Evolutionary conservation across 2,888 invertebrate species (phyloP).

Genomic region (Eupithecia abbreviata): DNA sequence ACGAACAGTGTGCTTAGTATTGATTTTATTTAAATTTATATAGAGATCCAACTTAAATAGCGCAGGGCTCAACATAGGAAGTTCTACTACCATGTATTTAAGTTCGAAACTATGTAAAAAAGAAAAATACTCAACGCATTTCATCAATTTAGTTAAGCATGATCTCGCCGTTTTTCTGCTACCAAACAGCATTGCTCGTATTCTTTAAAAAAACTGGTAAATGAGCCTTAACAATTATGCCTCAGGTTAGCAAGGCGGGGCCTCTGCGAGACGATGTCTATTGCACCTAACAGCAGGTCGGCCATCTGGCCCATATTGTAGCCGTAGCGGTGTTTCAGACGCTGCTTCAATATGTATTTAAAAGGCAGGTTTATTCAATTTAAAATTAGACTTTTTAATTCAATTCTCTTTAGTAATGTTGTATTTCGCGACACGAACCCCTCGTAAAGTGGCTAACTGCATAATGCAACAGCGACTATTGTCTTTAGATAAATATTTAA

Average conservation of each 20-base stretch:
- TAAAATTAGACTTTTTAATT: slow-evolving; percentile 2
- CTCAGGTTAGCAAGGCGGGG: background rate
- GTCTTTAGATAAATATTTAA: slow-evolving; percentile 35
- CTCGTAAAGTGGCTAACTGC: slow-evolving; percentile 21
- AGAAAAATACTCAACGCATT: too few relatives aligned
- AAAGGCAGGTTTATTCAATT: background rate
- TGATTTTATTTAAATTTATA: background rate
- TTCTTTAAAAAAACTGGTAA: background rate
- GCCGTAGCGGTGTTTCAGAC: background rate
- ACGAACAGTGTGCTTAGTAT: background rate
- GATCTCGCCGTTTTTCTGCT: background rate
- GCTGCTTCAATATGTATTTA: background rate
- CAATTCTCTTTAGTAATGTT: background rate
- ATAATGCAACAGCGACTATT: slow-evolving; percentile 35
- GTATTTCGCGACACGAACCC: background rate
- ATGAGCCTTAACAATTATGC: background rate
- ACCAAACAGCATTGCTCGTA: background rate
- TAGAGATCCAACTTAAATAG: background rate
- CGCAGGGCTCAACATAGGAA: background rate
- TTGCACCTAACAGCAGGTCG: background rate
- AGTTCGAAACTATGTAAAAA: too few relatives aligned
- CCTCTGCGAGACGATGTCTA: background rate
- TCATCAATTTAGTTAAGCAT: too few relatives aligned
- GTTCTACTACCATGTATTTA: background rate
- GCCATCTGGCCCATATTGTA: background rate